Conservation (phyloP, 2,888 invertebrate species). For the Cantharis rufa region DNA sequence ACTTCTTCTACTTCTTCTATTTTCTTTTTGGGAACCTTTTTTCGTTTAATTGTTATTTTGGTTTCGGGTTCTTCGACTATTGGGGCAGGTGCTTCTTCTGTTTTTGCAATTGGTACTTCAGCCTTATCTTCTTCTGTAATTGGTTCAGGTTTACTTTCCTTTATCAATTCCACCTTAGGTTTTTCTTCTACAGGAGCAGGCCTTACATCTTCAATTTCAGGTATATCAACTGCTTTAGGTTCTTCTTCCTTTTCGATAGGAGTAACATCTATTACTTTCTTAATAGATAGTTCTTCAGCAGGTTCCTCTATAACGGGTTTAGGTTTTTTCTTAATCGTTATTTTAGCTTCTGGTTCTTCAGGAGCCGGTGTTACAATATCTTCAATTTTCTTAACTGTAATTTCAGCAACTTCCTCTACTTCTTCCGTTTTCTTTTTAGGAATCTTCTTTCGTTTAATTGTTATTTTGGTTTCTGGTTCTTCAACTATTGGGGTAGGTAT, state of each 20-base stretch:
- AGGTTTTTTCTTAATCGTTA: conserved; percentile 25
- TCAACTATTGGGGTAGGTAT: conserved; percentile 36
- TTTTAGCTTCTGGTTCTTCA: conserved; percentile 42
- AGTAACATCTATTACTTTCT: conserved; percentile 24
- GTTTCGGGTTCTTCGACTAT: conserved; percentile 19
- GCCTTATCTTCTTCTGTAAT: neutral
- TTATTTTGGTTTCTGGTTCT: conserved; percentile 38
- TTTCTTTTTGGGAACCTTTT: conserved; percentile 31
- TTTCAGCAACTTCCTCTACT: conserved; percentile 59
- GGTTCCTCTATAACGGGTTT: conserved; percentile 42
- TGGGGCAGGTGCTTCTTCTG: neutral
- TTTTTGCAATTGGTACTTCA: no score
- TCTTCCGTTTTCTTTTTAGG: conserved; percentile 54
- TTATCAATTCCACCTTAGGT: neutral
- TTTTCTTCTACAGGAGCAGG: conserved; percentile 21
- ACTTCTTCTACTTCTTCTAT: conserved; percentile 54
- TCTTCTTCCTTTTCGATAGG: conserved; percentile 24
- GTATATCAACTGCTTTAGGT: conserved; percentile 47
- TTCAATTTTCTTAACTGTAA: conserved; percentile 51
- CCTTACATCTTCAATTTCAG: conserved; percentile 42
- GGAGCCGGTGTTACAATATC: conserved; percentile 35
- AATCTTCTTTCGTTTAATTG: conserved; percentile 35
- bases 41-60: conserved; percentile 16
- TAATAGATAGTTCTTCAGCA: conserved; percentile 9
- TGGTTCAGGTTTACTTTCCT: no score